phyloP scores from a whole-genome alignment of 2,113 vertebrate genomes.

The Microcebus jonahi region DNA sequence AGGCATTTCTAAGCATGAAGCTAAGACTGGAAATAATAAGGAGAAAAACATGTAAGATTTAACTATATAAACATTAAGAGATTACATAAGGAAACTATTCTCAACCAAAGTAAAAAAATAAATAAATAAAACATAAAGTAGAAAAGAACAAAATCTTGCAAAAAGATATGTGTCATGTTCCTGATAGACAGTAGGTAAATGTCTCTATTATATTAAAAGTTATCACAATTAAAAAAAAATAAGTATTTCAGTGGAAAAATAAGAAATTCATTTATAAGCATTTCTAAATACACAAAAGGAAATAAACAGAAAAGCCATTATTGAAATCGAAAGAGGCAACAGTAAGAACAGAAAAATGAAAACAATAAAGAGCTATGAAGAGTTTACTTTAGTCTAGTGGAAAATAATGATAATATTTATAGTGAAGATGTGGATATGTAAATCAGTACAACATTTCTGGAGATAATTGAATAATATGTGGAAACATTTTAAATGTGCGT shows the following conservation, averaged over 20 bases:
- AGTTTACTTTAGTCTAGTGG: not conserved
- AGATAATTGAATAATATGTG: not conserved
- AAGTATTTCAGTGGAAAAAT: not conserved
- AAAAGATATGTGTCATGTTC: not conserved
- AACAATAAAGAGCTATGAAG: not conserved
- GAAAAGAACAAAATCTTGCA: not conserved
- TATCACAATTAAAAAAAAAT: not conserved
- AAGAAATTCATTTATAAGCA: not conserved
- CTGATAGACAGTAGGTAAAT: not conserved
- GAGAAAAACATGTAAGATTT: not conserved
- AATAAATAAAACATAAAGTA: not conserved
- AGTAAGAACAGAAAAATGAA: not conserved
- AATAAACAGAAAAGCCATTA: not conserved
- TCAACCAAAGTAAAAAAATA: not conserved
- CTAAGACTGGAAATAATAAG: not conserved
- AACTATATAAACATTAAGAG: not conserved
- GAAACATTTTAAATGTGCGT: constrained; percentile 8
- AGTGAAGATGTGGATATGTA: not conserved
- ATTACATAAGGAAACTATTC: not conserved
- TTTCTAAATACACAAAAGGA: not conserved
- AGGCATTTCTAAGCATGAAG: not conserved
- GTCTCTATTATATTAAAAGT: not conserved
- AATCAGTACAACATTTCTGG: not conserved
- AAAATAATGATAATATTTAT: not conserved
- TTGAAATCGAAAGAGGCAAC: not conserved